Evolutionary conservation across 2,113 vertebrate genomes (phyloP).

Genomic region (Dendrocopos noguchii): DNA sequence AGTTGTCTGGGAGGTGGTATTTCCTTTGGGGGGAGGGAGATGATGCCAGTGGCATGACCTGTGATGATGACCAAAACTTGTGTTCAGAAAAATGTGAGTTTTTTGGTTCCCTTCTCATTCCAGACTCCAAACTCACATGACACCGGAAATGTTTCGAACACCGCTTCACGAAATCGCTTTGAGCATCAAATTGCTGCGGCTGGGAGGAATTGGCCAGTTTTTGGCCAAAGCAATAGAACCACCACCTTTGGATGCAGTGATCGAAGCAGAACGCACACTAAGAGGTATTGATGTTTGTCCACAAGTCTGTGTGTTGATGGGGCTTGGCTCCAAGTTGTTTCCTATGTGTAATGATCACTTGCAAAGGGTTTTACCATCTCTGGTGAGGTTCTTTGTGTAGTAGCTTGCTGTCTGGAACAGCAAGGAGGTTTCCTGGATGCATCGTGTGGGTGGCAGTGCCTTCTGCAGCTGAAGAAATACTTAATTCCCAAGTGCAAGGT

Average conservation of each 20-base stretch:
- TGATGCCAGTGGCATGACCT: neutral
- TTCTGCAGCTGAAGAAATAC: constrained; percentile 59
- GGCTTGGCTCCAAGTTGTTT: neutral
- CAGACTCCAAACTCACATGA: constrained; percentile 95
- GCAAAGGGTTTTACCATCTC: neutral
- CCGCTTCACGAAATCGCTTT: constrained; percentile 93
- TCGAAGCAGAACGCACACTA: constrained; percentile 92
- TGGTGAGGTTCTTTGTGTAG: neutral
- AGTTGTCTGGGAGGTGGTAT: neutral
- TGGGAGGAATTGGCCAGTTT: constrained; percentile 92
- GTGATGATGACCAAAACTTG: neutral
- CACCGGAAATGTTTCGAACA: constrained; percentile 94
- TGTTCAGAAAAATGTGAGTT: neutral
- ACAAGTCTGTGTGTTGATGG: neutral
- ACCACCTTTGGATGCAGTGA: constrained; percentile 93
- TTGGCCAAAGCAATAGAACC: constrained; percentile 98
- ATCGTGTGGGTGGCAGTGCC: neutral
- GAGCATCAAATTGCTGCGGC: constrained; percentile 92
- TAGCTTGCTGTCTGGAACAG: neutral
- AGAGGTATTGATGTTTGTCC: constrained; percentile 73
- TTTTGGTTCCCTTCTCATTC: neutral
- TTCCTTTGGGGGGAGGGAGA: neutral
- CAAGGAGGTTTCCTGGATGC: neutral
- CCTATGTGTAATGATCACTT: fast-evolving
- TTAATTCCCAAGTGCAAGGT: neutral